Evolutionary conservation across 2,888 invertebrate genomes (phyloP), one percentile per base, ranked within the genome.

Genomic region (Stratiomys singularior): DNA sequence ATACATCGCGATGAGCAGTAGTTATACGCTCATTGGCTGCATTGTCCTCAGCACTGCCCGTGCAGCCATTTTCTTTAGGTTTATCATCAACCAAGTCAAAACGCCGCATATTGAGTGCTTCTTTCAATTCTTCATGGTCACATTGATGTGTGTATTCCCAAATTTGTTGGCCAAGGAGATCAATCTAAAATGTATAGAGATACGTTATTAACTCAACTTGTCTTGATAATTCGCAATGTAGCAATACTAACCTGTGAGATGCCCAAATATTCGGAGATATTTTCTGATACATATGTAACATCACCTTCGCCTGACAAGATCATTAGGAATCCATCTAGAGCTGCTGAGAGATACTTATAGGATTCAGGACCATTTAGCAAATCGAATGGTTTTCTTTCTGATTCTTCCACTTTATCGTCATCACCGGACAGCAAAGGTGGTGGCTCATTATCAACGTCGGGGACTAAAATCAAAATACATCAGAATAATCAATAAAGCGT

Each of bases 81-180:
- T 85, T 84, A 64, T 84, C 85, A 9, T 83, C 80, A 11, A 82
- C 79, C 77, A 82, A 27, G 60, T 44, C 74, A 9, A 67, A 77
- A 37, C 77, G 79, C 78, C 86, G 88, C 1, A 88, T 84, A 78
- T 90, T 90, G 11, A 91, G 85, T 0, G 90, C 89, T 76, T 91
- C 91, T 56, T 90, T 90, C 44, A 98, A 91, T 87, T 98, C 98
- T 37, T 95, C 95, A 85, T 98, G 97, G 87, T 99, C 99, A 85
- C 97, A 96, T 2, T 96, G 96, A 87, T 98, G 98, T 80, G 94
- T 93, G 88, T 96, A 98, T 84, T 98, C 98, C 88, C 93, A 96
- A 56, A 98, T 91, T 84, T 94, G 96, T 85, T 97, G 96, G 0
- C 98, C 98, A 91, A 98, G 93, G 85, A 98, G 90, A 86, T 98